Evolutionary conservation across 2,113 vertebrate genomes (phyloP).

Genomic region (Sterna hirundo): DNA sequence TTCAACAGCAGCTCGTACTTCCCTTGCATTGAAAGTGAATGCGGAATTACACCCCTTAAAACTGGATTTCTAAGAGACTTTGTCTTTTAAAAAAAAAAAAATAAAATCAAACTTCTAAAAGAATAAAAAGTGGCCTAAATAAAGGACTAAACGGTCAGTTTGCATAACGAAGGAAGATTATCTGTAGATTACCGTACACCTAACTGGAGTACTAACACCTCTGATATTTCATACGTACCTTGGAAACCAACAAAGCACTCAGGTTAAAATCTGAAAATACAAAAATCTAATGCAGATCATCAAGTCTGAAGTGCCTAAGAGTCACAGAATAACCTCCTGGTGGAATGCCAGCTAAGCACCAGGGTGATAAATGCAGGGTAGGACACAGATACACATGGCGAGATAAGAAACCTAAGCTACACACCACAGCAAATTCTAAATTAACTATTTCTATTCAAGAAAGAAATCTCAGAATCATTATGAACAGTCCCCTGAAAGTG

Average conservation of each 20-base stretch:
- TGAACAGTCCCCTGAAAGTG: neutral
- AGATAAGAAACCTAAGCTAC: neutral
- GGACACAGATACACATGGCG: accelerated
- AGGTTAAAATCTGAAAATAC: neutral
- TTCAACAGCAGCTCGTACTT: neutral
- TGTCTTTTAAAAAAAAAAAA: neutral
- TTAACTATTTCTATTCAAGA: neutral
- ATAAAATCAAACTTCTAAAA: neutral
- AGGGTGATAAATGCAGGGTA: neutral
- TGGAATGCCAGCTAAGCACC: neutral
- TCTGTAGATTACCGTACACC: neutral
- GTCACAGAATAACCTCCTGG: neutral
- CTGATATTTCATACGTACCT: neutral
- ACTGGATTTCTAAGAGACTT: neutral
- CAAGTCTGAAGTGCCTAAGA: neutral
- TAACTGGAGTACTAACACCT: neutral
- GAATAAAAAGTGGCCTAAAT: neutral
- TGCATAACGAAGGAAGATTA: neutral
- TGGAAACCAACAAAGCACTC: neutral
- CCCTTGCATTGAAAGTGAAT: neutral
- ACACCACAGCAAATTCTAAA: neutral
- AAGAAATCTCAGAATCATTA: neutral
- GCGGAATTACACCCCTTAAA: neutral
- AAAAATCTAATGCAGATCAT: neutral
- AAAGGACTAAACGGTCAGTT: neutral